Evolutionary conservation across 2,797 vertebrate species (phyloP).

Genomic region (Distichodus sexfasciatus): DNA sequence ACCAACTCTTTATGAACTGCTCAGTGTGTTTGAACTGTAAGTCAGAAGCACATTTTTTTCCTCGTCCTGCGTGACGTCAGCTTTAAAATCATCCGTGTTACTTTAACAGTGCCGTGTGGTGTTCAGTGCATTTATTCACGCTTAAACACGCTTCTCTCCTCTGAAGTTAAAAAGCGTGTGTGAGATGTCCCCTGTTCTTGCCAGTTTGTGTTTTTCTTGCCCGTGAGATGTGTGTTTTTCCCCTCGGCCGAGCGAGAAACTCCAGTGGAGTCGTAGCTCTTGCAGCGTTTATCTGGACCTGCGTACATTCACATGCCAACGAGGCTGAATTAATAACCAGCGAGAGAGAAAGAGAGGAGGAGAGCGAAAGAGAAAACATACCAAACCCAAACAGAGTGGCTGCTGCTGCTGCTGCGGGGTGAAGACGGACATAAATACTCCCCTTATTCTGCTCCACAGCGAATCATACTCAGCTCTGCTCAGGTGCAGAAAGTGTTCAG

Average conservation of each 20-base stretch:
- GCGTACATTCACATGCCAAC: background rate
- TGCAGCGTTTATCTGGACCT: slow-evolving; percentile 13
- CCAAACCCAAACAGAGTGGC: background rate
- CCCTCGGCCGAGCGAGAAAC: background rate
- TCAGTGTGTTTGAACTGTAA: too few relatives aligned
- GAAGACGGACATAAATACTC: slow-evolving; percentile 24
- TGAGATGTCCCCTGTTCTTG: too few relatives aligned
- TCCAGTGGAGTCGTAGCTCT: slow-evolving; percentile 20
- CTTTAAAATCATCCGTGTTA: too few relatives aligned
- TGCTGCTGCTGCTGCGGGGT: background rate
- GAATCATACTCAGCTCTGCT: too few relatives aligned
- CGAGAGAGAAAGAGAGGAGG: background rate
- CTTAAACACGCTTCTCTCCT: too few relatives aligned
- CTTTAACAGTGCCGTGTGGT: too few relatives aligned
- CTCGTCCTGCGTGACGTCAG: too few relatives aligned
- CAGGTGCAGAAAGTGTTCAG: too few relatives aligned
- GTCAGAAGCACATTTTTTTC: too few relatives aligned
- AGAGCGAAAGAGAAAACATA: slow-evolving; percentile 18
- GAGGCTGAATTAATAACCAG: background rate
- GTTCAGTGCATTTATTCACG: too few relatives aligned
- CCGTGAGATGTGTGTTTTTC: background rate
- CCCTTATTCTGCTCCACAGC: background rate
- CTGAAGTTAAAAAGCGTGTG: too few relatives aligned
- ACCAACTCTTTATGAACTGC: too few relatives aligned
- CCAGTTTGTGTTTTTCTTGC: background rate